phyloP scores from a whole-genome alignment of 2,888 invertebrate genomes.

The Phasia obesa region DNA sequence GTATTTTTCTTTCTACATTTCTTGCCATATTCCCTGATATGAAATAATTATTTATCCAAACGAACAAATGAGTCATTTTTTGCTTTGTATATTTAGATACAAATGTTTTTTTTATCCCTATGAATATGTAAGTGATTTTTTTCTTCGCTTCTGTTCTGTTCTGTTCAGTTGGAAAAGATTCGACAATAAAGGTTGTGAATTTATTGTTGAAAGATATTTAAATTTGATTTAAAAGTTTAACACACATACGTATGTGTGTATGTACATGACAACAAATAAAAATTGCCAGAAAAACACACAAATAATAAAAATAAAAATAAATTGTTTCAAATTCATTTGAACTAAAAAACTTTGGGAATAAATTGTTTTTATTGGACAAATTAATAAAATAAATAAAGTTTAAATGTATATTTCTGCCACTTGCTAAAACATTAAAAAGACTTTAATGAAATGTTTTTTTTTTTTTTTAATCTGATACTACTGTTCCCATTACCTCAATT shows the following conservation, averaged over 20 bases:
- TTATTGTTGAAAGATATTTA: constrained; percentile 9
- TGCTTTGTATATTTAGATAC: constrained; percentile 30
- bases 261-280: no score
- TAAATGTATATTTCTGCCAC: no score
- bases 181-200: neutral
- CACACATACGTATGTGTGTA: no score
- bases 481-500: neutral
- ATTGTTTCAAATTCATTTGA: no score
- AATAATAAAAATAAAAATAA: neutral
- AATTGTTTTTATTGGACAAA: neutral
- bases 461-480: no score
- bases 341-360: no score
- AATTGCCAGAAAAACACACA: no score
- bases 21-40: constrained; percentile 60
- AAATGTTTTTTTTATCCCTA: constrained; percentile 13
- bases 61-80: constrained; percentile 48
- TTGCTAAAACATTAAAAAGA: no score
- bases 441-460: no score
- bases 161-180: neutral
- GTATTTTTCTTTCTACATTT: constrained; percentile 21
- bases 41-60: constrained; percentile 62
- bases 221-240: neutral
- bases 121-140: constrained; percentile 3
- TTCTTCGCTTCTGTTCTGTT: no score
- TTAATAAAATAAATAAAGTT: neutral